These are phyloP conservation scores for Galerucella calmariensis DNA, from an alignment of 2,888 invertebrate genomes.

Conservation along the genomic window DNA sequence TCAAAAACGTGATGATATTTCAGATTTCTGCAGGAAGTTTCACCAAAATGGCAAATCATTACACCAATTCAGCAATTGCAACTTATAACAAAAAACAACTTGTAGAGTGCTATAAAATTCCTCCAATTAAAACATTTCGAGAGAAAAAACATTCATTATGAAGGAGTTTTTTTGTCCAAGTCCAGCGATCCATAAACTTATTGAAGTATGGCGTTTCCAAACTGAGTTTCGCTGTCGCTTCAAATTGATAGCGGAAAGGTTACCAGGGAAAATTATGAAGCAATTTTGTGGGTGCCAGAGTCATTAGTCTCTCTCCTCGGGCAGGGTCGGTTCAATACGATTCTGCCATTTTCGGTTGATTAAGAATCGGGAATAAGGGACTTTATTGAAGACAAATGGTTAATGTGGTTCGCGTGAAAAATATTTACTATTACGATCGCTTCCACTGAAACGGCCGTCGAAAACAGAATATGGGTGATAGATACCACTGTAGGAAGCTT, in stretches of 20 bases:
- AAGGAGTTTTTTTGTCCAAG: slow-evolving; percentile 47
- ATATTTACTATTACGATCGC: not conserved
- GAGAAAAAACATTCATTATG: slow-evolving; percentile 47
- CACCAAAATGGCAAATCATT: slow-evolving; percentile 18
- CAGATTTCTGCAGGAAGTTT: not conserved
- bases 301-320: slow-evolving; percentile 61
- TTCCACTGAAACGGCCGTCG: not conserved
- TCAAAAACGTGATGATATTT: too few species aligned
- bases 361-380: slow-evolving; percentile 25
- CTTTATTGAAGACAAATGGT: slow-evolving; percentile 13
- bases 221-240: slow-evolving; percentile 55
- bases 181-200: slow-evolving; percentile 53
- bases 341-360: slow-evolving; percentile 38
- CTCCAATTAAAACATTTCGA: slow-evolving; percentile 50
- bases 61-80: slow-evolving; percentile 38
- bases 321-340: slow-evolving; percentile 38
- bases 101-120: slow-evolving; percentile 44
- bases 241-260: slow-evolving; percentile 65
- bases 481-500: not conserved
- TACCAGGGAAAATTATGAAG: slow-evolving; percentile 65
- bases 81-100: slow-evolving; percentile 45
- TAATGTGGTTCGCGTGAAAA: slow-evolving; percentile 7
- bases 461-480: not conserved
- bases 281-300: slow-evolving; percentile 64
- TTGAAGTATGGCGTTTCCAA: slow-evolving; percentile 58